These are phyloP conservation scores for Perithous albicinctus DNA, from an alignment of 2,888 invertebrate genomes.

Conservation along the genomic window DNA sequence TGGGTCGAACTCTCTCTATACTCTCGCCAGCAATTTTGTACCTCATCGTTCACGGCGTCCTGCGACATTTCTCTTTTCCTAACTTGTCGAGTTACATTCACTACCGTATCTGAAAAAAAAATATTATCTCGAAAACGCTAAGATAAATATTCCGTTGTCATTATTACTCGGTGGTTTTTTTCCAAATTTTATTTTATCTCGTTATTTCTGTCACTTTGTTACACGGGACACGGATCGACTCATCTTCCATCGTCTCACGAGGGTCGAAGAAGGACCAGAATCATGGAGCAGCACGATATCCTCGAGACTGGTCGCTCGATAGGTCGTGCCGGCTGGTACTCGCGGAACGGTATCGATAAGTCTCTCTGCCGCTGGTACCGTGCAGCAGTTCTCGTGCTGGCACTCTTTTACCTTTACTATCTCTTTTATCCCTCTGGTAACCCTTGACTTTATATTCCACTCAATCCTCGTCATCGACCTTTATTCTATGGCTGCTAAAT, in stretches of 20 bases:
- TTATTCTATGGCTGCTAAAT: conserved; percentile 1
- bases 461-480: conserved; percentile 28
- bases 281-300: conserved; percentile 57
- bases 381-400: conserved; percentile 49
- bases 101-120: neutral
- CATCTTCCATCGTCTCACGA: conserved; percentile 15
- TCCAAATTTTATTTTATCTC: neutral
- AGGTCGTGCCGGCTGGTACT: conserved; percentile 72
- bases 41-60: neutral
- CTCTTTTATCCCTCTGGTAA: conserved; percentile 25
- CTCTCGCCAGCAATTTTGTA: conserved; percentile 13
- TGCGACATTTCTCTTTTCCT: conserved; percentile 3
- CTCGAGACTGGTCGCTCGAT: conserved; percentile 68
- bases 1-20: conserved; percentile 38
- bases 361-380: conserved; percentile 50
- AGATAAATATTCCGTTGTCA: conserved; percentile 19
- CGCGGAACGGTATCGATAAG: conserved; percentile 63
- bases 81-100: neutral
- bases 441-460: conserved; percentile 36
- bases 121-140: neutral
- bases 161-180: neutral
- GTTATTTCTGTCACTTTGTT: neutral
- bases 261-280: conserved; percentile 54
- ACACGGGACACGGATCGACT: neutral
- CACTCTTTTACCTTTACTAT: conserved; percentile 50